Conservation (phyloP, 30 jellyfish, hydroid and myxozoan species). For the Hydractinia symbiolongicarpus region DNA sequence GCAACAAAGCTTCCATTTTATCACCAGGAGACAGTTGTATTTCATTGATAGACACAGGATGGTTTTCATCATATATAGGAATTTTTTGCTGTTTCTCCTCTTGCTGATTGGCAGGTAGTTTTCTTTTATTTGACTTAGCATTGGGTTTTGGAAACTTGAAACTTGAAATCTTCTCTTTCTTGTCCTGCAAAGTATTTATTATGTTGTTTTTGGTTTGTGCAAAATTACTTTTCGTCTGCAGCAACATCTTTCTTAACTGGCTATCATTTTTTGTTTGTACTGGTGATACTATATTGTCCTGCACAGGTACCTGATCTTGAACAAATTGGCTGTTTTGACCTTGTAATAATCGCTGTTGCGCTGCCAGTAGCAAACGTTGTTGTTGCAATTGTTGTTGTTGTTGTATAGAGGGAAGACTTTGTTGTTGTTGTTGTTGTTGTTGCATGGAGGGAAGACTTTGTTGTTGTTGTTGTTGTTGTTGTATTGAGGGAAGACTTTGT, state of each 20-base stretch:
- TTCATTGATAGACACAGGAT: background rate
- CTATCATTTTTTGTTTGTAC: constrained; percentile 22
- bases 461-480: background rate
- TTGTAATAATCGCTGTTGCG: background rate
- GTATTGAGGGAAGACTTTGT: background rate
- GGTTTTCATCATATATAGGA: background rate
- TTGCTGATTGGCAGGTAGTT: background rate
- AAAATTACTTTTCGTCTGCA: constrained; percentile 2
- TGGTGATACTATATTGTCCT: background rate
- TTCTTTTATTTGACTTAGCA: constrained; percentile 17
- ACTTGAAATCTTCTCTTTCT: constrained; percentile 18
- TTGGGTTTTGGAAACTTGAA: constrained; percentile 11
- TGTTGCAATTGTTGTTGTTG: background rate
- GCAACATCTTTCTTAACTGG: constrained; percentile 26
- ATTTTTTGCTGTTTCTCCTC: background rate
- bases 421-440: background rate
- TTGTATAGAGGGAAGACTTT: background rate
- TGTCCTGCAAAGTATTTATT: constrained; percentile 29
- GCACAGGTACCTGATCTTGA: background rate
- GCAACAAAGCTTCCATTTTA: too few relatives aligned
- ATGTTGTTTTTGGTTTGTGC: constrained; percentile 26
- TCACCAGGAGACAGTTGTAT: too few relatives aligned
- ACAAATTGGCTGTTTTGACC: background rate
- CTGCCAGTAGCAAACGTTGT: constrained; percentile 6
- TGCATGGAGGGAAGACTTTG: background rate